These are phyloP conservation scores for Contarinia nasturtii DNA, from an alignment of 1,140 invertebrate genomes.

Conservation along the genomic window DNA sequence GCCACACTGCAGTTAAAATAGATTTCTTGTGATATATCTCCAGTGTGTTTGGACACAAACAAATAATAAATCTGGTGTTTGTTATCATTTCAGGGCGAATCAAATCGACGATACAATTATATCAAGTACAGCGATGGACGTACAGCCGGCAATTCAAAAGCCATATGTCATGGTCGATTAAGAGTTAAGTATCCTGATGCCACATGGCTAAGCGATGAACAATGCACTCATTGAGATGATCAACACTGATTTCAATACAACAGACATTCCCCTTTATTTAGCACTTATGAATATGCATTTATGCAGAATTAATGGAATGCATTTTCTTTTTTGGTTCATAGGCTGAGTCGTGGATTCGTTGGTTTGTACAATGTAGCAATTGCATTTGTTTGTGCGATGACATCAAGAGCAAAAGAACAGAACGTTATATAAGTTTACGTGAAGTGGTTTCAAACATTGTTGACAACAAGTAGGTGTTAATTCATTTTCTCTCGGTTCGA, in stretches of 20 bases:
- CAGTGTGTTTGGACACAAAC: background rate
- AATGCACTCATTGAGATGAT: background rate
- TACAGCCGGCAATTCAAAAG: too few species aligned
- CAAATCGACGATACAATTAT: too few species aligned
- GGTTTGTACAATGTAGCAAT: background rate
- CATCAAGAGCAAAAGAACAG: background rate
- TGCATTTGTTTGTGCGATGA: background rate
- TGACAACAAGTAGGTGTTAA: background rate
- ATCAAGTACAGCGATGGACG: too few species aligned
- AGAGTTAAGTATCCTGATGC: background rate
- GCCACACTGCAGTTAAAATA: background rate
- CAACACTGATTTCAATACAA: background rate
- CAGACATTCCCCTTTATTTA: background rate
- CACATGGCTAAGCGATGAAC: background rate
- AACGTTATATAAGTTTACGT: background rate
- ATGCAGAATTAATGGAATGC: background rate
- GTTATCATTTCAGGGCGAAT: too few species aligned
- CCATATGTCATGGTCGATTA: background rate
- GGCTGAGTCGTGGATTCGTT: background rate
- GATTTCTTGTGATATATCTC: background rate
- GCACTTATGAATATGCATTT: background rate
- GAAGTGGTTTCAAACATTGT: background rate
- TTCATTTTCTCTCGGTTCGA: too few species aligned
- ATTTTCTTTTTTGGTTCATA: background rate
- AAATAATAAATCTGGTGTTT: too few species aligned